Conservation (phyloP, 2,113 vertebrate species). For the Notothenia rossii region DNA sequence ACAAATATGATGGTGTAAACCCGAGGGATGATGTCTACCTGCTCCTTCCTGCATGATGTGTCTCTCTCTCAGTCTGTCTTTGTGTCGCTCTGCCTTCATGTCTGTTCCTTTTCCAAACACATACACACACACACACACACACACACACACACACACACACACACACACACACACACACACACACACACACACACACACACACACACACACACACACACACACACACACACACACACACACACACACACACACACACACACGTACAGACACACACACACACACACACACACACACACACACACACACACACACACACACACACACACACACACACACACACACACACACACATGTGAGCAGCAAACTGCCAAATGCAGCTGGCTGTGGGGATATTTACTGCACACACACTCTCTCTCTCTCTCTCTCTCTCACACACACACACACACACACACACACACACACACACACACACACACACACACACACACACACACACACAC, state of each 20-base stretch:
- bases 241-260: too few species aligned
- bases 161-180: constrained; percentile 47
- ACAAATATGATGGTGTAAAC: constrained; percentile 17
- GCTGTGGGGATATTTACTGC: constrained; percentile 52
- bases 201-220: constrained; percentile 47
- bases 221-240: constrained; percentile 24
- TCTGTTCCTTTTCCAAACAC: constrained; percentile 30
- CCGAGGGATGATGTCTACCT: constrained; percentile 30
- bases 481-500: constrained; percentile 7
- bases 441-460: constrained; percentile 18
- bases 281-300: constrained; percentile 38
- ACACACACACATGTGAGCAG: constrained; percentile 35
- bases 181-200: constrained; percentile 47
- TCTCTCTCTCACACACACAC: background rate
- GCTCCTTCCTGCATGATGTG: background rate
- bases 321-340: constrained; percentile 28
- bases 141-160: constrained; percentile 46
- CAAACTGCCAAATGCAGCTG: constrained; percentile 57
- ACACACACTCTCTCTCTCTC: background rate
- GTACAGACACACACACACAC: constrained; percentile 41
- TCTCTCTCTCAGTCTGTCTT: background rate
- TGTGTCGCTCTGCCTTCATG: background rate
- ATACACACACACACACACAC: constrained; percentile 6
- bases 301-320: constrained; percentile 48
- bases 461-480: constrained; percentile 1